Evolutionary conservation across 2,888 invertebrate genomes (phyloP), one percentile per base, ranked within the genome.

Genomic region (Monoplex corrugatus): DNA sequence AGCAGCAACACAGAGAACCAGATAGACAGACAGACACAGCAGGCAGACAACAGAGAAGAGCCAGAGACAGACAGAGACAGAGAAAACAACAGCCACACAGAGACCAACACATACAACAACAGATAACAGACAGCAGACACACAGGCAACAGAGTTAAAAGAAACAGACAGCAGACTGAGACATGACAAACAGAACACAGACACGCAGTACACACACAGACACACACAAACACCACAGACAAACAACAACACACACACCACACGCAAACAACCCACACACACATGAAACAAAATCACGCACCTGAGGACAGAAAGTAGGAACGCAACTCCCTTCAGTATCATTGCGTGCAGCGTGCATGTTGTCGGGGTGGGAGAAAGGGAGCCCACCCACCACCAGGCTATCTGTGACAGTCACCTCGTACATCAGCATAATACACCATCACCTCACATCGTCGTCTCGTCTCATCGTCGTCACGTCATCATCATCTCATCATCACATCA

Each of bases 281-380:
- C n/a, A n/a, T n/a, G n/a, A n/a, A n/a, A n/a, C n/a, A n/a, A n/a
- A n/a, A n/a, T n/a, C n/a, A n/a, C 57, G 3, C 23, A 95, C 95
- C 93, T 86, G 91, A 87, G 0, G 94, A 92, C 10, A 95, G 89
- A n/a, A 89, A 90, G 92, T 91, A 0, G 95, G 95, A 40, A 94
- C 91, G 35, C 90, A 43, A 92, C 92, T 2, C 95, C 95, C 83
- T 92, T 93, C n/a, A 95, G 91, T 8, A 95, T 94, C 43, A 93
- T 84, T 0, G 93, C 90, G 84, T 95, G 94, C 10, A 95, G 92
- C 86, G 28, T 93, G 90, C 0, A 95, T 88, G 87, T 94, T 94
- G 84, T 91, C 91, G 2, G 93, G 92, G 28, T 92, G 92, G 19
- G n/a, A 93, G 87, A 89, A 95, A 8, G 95, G 95, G 78, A 95